Evolutionary conservation across 2,888 invertebrate genomes (phyloP).

Genomic region (Nomada goodeniana): DNA sequence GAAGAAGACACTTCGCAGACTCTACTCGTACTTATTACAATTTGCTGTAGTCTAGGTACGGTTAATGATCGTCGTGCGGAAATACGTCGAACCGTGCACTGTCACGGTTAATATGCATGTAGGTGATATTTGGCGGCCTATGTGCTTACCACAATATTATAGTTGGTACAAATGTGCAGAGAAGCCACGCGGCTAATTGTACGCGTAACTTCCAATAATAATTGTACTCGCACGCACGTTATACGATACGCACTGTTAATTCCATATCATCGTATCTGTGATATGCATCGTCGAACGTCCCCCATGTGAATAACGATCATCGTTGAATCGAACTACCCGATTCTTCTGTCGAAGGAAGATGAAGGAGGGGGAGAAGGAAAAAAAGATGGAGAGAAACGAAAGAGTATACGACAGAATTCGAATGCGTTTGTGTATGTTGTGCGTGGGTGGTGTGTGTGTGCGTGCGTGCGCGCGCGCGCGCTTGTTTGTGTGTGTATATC

Average conservation of each 20-base stretch:
- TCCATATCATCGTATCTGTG: constrained; percentile 78
- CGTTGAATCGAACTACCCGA: constrained; percentile 38
- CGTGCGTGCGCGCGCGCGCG: not conserved
- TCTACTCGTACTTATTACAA: constrained; percentile 63
- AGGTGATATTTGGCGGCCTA: constrained; percentile 45
- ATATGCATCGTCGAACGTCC: constrained; percentile 73
- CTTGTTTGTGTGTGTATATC: too few relatives aligned
- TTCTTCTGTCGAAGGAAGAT: constrained; percentile 25
- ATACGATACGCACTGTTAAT: constrained; percentile 56
- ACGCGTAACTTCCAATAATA: constrained; percentile 17
- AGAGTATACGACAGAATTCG: not conserved
- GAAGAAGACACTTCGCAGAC: constrained; percentile 10
- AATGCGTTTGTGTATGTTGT: too few relatives aligned
- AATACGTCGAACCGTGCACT: constrained; percentile 15
- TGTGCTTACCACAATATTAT: constrained; percentile 68
- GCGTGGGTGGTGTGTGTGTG: not conserved
- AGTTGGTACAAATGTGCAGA: constrained; percentile 35
- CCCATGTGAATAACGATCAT: constrained; percentile 46
- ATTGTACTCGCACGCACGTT: constrained; percentile 36
- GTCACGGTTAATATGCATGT: constrained; percentile 53
- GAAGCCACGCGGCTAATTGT: constrained; percentile 13
- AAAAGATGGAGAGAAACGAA: constrained; percentile 4
- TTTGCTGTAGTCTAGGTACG: not conserved
- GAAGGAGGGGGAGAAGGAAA: constrained; percentile 1
- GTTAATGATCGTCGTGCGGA: not conserved